phyloP scores from a whole-genome alignment of 1,140 invertebrate genomes.

The Aphelenchoides avenae region DNA sequence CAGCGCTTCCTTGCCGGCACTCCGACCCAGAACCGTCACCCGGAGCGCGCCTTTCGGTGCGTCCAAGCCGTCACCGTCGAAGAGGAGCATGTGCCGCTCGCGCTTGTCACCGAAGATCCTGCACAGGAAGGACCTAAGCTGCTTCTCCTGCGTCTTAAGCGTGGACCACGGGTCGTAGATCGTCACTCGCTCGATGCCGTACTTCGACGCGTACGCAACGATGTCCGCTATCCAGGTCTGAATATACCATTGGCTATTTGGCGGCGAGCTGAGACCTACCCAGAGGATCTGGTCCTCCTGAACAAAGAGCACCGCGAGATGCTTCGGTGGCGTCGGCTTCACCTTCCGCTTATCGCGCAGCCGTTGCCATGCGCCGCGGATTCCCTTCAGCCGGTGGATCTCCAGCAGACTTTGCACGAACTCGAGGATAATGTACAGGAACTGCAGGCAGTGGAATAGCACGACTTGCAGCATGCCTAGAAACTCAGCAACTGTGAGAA shows the following conservation, averaged over 20 bases:
- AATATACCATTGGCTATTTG: no score
- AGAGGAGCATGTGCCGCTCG: no score
- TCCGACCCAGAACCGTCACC: constrained; percentile 8
- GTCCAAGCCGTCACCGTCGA: no score
- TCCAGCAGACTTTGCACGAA: background rate
- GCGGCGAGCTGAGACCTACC: background rate
- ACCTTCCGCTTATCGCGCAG: background rate
- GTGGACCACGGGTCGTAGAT: constrained; percentile 28
- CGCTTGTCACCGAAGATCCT: constrained; percentile 11
- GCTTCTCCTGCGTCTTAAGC: background rate
- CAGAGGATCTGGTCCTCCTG: background rate
- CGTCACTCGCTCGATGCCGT: constrained; percentile 20
- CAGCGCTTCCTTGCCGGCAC: constrained; percentile 14
- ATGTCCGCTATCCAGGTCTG: no score
- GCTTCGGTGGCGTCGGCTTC: background rate
- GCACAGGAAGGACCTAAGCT: background rate
- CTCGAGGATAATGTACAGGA: background rate
- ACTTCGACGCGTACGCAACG: constrained; percentile 10
- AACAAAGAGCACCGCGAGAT: constrained; percentile 19
- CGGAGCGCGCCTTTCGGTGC: background rate
- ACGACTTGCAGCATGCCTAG: background rate
- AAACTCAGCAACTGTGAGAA: background rate
- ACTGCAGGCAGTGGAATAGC: background rate
- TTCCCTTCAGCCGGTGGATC: no score
- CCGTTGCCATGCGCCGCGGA: no score